Base-by-base conservation (phyloP, 2,113 vertebrate species). In the Dissostichus mawsoni region DNA sequence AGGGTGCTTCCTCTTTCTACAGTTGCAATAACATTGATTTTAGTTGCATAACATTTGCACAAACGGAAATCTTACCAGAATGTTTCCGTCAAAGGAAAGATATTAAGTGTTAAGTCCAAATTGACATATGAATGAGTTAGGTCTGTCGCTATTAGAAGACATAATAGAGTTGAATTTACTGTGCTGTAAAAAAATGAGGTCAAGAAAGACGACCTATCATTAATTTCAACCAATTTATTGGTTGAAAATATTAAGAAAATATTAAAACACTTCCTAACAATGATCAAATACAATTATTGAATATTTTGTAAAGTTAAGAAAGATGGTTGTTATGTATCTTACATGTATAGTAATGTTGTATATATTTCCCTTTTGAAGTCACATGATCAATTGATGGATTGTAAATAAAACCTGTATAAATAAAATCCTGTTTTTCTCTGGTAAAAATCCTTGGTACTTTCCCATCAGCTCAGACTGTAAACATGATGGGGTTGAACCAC, bases 1-100 rank as follows among this genome's bases (percentile, higher is more conserved):
- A 51, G 69, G 69, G 12, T 14, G 5, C 20, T 78, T 72, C 69
- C 59, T 51, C 68, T 51, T 57, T 50, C 36, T 45, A 12, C 36
- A 8, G 36, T 41, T 41, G 4, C 36, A 10, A 41, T 6, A 2
- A 41, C 16, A 52, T 29, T 51, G 1, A 9, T 51, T 68, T 50
- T n/a, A 59, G 14, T 17, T 4, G n/a, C 56, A 29, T 29, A 51
- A 18, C 1, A 20, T 41, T 56, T 56, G 52, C 53, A 2, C 51
- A 55, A n/a, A 45, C 53, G 52, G 8, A 11, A 45, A 57, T 57
- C 52, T 4, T 11, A 1, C 29, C 8, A 56, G 51, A 53, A 53
- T 23, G 10, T 25, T 23, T 7, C 3, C 29, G 29, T 29, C 3
- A 29, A 29, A 29, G 29, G 29, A 29, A 29, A 29, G 29, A 29